phyloP scores from a whole-genome alignment of 2,113 vertebrate species.

The Brevimyrus niger region DNA sequence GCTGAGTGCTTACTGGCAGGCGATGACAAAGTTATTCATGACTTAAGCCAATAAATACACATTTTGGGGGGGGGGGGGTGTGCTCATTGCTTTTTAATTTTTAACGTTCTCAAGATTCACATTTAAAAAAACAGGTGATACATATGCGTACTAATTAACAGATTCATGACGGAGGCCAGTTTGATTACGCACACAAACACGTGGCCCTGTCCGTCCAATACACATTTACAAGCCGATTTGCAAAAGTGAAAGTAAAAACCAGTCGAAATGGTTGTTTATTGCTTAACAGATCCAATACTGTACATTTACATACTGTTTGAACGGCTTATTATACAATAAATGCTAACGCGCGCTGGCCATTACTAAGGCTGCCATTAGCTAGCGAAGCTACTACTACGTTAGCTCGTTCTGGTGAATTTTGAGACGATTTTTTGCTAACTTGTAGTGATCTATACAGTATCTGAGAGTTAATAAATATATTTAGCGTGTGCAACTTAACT shows the following conservation, averaged over 20 bases:
- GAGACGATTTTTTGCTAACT: not conserved
- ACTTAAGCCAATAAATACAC: no score
- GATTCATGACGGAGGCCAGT: not conserved
- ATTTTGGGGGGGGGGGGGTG: no score
- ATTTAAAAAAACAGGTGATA: not conserved
- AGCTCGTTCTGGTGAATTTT: not conserved
- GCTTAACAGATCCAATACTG: not conserved
- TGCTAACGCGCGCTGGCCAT: not conserved
- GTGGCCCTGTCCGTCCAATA: not conserved
- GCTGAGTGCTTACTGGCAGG: no score
- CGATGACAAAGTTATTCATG: no score
- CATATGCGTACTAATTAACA: not conserved
- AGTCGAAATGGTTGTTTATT: not conserved
- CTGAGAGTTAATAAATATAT: not conserved
- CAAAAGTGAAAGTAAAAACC: not conserved
- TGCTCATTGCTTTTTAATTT: no score
- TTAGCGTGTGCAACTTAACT: not conserved
- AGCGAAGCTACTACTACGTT: not conserved
- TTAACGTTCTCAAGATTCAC: not conserved
- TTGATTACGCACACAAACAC: not conserved
- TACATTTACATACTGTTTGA: not conserved
- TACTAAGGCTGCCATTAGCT: not conserved
- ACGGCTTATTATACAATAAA: not conserved
- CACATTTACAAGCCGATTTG: not conserved
- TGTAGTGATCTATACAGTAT: not conserved